phyloP scores from a whole-genome alignment of 2,888 invertebrate genomes.

The Petrophora chlorosata region DNA sequence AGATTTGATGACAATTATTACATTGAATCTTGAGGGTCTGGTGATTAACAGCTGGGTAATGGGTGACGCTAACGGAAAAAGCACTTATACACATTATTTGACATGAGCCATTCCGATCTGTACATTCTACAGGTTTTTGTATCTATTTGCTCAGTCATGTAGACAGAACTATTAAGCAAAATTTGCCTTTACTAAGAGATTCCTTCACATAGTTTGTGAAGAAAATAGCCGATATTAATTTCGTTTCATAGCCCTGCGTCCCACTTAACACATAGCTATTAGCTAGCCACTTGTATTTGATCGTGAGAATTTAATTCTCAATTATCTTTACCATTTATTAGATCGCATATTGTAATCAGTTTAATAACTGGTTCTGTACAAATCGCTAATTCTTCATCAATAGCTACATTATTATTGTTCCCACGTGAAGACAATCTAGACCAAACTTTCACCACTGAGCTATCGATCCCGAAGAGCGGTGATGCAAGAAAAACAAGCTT shows the following conservation, averaged over 20 bases:
- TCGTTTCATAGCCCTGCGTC: neutral
- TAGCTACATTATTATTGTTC: constrained; percentile 28
- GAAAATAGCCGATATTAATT: no score
- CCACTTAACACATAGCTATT: constrained; percentile 4
- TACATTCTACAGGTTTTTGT: no score
- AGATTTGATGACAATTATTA: no score
- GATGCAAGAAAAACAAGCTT: constrained; percentile 27
- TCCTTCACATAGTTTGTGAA: no score
- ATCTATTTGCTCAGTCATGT: no score
- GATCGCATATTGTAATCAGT: neutral
- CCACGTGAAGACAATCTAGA: constrained; percentile 36
- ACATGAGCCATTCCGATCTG: no score
- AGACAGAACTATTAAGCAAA: no score
- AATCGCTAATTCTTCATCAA: constrained; percentile 14
- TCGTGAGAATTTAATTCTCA: constrained; percentile 9
- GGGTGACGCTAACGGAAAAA: no score
- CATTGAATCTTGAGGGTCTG: no score
- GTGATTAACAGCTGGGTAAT: no score
- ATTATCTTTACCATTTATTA: constrained; percentile 11
- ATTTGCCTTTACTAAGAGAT: no score
- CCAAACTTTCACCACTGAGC: constrained; percentile 41
- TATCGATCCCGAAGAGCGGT: constrained; percentile 24
- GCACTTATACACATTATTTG: no score
- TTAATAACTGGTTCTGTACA: constrained; percentile 1
- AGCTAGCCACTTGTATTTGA: constrained; percentile 2